Conservation (phyloP, 2,888 invertebrate species). For the Ormyrus rosae region DNA sequence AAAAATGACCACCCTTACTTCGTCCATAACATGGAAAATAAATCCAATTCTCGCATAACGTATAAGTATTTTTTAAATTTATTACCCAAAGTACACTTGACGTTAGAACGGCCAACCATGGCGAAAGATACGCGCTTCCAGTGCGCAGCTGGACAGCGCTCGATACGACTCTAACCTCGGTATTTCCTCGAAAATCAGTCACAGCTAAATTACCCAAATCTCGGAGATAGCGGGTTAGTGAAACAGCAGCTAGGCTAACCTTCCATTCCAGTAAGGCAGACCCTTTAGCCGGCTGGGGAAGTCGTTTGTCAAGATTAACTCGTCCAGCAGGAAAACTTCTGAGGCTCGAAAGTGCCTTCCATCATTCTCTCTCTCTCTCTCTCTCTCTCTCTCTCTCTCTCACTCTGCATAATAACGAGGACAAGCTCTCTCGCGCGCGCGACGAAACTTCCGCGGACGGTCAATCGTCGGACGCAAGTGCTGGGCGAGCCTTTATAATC, state of each 20-base stretch:
- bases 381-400: background rate
- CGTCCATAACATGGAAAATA: too few relatives aligned
- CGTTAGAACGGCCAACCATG: too few relatives aligned
- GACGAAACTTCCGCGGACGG: constrained; percentile 31
- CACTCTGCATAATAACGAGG: constrained; percentile 16
- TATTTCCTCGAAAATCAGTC: constrained; percentile 22
- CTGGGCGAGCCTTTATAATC: constrained; percentile 29
- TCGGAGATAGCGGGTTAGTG: constrained; percentile 27
- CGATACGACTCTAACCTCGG: too few relatives aligned
- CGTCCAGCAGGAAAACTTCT: constrained; percentile 49
- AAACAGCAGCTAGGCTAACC: constrained; percentile 8
- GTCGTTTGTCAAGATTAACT: constrained; percentile 55
- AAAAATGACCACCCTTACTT: too few relatives aligned
- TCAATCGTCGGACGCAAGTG: constrained; percentile 18
- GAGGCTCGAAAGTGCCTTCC: constrained; percentile 47
- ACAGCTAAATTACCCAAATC: constrained; percentile 25
- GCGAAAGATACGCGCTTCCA: too few relatives aligned
- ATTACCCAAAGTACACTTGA: too few relatives aligned
- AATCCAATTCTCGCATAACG: too few relatives aligned
- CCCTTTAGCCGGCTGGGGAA: constrained; percentile 19
- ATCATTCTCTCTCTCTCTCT: constrained; percentile 27
- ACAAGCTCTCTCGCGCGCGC: constrained; percentile 3
- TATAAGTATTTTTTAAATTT: too few relatives aligned
- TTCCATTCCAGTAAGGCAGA: background rate
- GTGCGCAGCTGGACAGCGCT: too few relatives aligned